Evolutionary conservation across 2,797 vertebrate species (phyloP).

Genomic region (Lacerta agilis): DNA sequence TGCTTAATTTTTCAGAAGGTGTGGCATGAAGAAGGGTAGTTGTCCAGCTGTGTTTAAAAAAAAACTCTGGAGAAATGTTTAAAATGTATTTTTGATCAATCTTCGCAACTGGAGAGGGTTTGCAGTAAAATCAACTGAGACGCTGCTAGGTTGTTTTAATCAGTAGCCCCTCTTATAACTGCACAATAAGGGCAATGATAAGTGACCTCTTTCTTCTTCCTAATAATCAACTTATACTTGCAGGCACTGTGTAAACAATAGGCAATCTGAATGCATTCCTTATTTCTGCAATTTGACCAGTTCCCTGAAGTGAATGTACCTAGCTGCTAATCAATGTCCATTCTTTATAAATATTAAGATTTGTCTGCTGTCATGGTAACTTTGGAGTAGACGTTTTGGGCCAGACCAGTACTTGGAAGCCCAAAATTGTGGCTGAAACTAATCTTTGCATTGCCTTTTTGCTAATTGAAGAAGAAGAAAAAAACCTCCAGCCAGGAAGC

Average conservation of each 20-base stretch:
- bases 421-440: not conserved
- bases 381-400: not conserved
- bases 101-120: not conserved
- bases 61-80: not conserved
- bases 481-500: not conserved
- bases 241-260: not conserved
- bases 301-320: not conserved
- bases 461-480: not conserved
- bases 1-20: not conserved
- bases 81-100: not conserved
- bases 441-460: not conserved
- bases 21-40: not conserved
- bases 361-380: not conserved
- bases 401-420: not conserved
- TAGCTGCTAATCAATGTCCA: constrained; percentile 2
- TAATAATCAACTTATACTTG: not conserved
- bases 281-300: not conserved
- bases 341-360: constrained; percentile 21
- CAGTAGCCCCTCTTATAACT: not conserved
- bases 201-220: not conserved
- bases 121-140: too few relatives aligned
- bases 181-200: not conserved
- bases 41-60: not conserved
- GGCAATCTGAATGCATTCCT: not conserved
- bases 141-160: not conserved